These are phyloP conservation scores for Drosophila tanythrix DNA, from an alignment of 2,888 invertebrate genomes.

Conservation along the genomic window DNA sequence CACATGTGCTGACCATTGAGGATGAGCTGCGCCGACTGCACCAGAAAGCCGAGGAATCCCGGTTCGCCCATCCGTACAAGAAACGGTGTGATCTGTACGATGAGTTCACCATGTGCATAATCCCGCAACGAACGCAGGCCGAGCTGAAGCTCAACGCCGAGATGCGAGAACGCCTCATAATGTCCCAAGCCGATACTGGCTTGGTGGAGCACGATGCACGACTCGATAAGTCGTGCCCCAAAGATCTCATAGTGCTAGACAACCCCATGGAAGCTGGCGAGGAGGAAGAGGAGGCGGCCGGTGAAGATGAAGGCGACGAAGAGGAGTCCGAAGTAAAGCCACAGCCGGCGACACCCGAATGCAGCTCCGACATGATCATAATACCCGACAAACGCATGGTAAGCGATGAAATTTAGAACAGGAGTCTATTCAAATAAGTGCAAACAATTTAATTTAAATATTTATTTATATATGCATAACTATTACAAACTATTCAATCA, in stretches of 20 bases:
- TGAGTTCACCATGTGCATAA: slow-evolving; percentile 68
- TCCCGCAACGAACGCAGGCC: slow-evolving; percentile 66
- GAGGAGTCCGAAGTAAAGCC: slow-evolving; percentile 64
- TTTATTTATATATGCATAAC: background rate
- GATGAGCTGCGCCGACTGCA: slow-evolving; percentile 78
- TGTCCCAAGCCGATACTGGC: slow-evolving; percentile 48
- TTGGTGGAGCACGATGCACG: slow-evolving; percentile 69
- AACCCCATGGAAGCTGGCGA: slow-evolving; percentile 69
- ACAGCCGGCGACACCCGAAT: slow-evolving; percentile 71
- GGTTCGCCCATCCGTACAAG: slow-evolving; percentile 61
- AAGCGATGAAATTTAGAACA: slow-evolving; percentile 40
- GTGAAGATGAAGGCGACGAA: slow-evolving; percentile 33
- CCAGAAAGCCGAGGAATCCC: slow-evolving; percentile 72
- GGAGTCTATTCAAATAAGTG: background rate
- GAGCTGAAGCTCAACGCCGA: slow-evolving; percentile 69
- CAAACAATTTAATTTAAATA: background rate
- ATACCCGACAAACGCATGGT: slow-evolving; percentile 79
- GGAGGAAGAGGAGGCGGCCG: slow-evolving; percentile 48
- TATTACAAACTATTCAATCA: slow-evolving; percentile 71
- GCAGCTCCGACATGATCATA: slow-evolving; percentile 71
- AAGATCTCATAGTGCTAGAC: slow-evolving; percentile 64
- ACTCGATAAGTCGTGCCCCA: slow-evolving; percentile 48
- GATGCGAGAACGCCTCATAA: slow-evolving; percentile 70
- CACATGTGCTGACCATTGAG: slow-evolving; percentile 79
- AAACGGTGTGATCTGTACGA: slow-evolving; percentile 69